Evolutionary conservation across 1,140 invertebrate genomes (phyloP), one percentile per base, ranked within the genome.

Genomic region (Nasonia longicornis): DNA sequence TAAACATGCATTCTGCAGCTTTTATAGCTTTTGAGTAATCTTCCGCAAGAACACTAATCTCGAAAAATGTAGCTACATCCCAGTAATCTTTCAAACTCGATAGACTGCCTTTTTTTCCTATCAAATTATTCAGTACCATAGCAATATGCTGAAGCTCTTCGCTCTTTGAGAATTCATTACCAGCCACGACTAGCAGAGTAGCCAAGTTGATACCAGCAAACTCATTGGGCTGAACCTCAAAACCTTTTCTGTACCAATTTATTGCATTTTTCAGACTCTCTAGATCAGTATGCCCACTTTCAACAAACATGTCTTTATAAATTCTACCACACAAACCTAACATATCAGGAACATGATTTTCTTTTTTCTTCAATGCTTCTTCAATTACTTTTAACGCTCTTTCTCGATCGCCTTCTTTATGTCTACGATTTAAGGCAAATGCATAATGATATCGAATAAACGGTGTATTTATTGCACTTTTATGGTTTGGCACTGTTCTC

Each of bases 51-150:
- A 99, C 98, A 77, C 97, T 98, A 79, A 99, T 99, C 91, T 99
- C 99, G 91, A 99, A 99, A 91, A 99, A 99, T 1, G 98, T 99
- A 0, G 99, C 99, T 10, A 99, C 98, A 91, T 99, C 98, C 99
- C 99, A 99, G 88, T 99, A 99, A 87, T 99, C 98, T 85, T 96
- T 96, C 3, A 99, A 90, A 26, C 96, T 97, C 0, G 95, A 94
- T 22, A 99, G 89, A 88, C 96, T 98, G 29, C 98, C 98, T 90
- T 99, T 99, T 87, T 98, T 97, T 0, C 99, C 98, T 88, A 99
- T 99, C 67, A 99, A 92, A 92, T 98, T 98, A 90, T 99, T 99
- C 70, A 99, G 90, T 6, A 98, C 96, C 93, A 99, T 97, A 79
- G 96, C 97, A 85, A 97, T 96, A 84, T 97, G 95, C 87, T 98